phyloP scores from a whole-genome alignment of 2,888 invertebrate genomes.

The Torymus texanus region DNA sequence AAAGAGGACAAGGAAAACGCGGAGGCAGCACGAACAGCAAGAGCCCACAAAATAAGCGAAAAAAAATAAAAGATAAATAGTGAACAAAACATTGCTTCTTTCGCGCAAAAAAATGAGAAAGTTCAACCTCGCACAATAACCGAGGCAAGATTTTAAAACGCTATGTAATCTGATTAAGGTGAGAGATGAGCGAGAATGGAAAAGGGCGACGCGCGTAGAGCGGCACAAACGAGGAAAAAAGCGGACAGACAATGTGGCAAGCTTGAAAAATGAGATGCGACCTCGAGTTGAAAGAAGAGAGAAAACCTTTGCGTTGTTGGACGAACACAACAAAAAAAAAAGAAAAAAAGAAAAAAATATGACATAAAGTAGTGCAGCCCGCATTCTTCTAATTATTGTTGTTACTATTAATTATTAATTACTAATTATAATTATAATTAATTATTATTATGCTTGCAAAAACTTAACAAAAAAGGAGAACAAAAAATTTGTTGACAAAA shows the following conservation, averaged over 20 bases:
- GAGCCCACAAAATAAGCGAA: neutral
- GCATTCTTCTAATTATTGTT: constrained; percentile 46
- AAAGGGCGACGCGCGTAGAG: neutral
- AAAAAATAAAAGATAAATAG: constrained; percentile 1
- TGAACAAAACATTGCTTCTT: constrained; percentile 51
- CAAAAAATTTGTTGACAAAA: constrained; percentile 49
- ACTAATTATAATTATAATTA: constrained; percentile 29
- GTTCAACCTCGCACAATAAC: constrained; percentile 29
- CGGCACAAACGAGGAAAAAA: constrained; percentile 5
- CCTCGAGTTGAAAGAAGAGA: neutral
- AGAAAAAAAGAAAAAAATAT: neutral
- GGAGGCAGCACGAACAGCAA: neutral
- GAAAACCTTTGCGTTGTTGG: constrained; percentile 25
- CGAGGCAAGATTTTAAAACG: constrained; percentile 19
- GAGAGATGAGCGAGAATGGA: constrained; percentile 3
- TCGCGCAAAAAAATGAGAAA: constrained; percentile 38
- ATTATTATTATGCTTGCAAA: constrained; percentile 49
- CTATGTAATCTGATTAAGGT: constrained; percentile 13
- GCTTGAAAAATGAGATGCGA: constrained; percentile 8
- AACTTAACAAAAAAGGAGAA: constrained; percentile 28
- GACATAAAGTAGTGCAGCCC: constrained; percentile 25
- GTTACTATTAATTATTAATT: constrained; percentile 41
- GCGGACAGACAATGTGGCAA: constrained; percentile 1
- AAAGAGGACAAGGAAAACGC: neutral
- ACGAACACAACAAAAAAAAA: constrained; percentile 2